Evolutionary conservation across 1,140 invertebrate species (phyloP).

Genomic region (Heliothis subflexa): DNA sequence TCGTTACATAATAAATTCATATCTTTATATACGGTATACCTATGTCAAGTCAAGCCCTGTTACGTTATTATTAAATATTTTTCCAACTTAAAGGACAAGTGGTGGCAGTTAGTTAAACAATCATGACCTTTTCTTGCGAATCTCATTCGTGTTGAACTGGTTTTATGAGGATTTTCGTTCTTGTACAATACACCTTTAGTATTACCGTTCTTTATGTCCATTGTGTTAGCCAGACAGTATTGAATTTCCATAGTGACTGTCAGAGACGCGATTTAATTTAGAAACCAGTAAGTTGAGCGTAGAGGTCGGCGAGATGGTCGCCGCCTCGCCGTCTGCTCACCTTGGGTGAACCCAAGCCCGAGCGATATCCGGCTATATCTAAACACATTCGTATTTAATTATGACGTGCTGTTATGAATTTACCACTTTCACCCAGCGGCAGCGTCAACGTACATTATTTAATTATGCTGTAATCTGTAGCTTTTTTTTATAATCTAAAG

Average conservation of each 20-base stretch:
- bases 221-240: conserved; percentile 67
- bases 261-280: conserved; percentile 76
- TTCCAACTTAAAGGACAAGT: not conserved
- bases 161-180: conserved; percentile 16
- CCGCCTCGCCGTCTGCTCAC: conserved; percentile 81
- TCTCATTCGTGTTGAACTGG: conserved; percentile 16
- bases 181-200: conserved; percentile 20
- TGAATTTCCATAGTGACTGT: conserved; percentile 71
- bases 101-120: conserved; percentile 4
- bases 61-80: not conserved
- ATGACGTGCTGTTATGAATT: conserved; percentile 59
- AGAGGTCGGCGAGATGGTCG: conserved; percentile 70
- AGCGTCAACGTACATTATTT: conserved; percentile 57
- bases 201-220: conserved; percentile 39
- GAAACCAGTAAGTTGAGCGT: conserved; percentile 74
- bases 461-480: not conserved
- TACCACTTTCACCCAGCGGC: conserved; percentile 66
- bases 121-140: conserved; percentile 13
- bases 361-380: conserved; percentile 64
- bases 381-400: conserved; percentile 65
- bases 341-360: conserved; percentile 68
- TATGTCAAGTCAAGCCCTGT: not conserved
- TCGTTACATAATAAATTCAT: not conserved
- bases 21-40: not conserved
- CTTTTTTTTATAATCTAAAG: no score